These are phyloP conservation scores for Beroe forskalii DNA, from an alignment of 37 sponge, comb jelly and placozoan species.

Conservation along the genomic window DNA sequence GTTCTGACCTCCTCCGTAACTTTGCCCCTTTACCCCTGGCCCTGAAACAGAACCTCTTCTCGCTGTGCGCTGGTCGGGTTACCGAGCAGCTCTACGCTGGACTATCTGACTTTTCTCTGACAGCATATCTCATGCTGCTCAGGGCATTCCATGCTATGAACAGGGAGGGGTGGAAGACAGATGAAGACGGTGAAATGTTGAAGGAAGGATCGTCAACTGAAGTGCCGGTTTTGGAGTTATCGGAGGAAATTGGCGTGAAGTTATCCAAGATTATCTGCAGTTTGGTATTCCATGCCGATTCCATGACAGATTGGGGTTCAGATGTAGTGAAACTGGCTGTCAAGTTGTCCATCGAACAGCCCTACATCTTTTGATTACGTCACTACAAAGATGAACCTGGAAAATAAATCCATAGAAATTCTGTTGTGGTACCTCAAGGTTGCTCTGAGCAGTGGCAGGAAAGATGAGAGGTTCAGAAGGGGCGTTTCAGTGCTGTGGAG, in stretches of 20 bases:
- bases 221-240: neutral
- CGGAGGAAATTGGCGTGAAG: neutral
- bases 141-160: neutral
- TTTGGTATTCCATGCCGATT: neutral
- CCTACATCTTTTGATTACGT: neutral
- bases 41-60: neutral
- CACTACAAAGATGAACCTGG: neutral
- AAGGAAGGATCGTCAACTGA: neutral
- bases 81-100: constrained; percentile 4
- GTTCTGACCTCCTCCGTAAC: neutral
- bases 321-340: constrained; percentile 29
- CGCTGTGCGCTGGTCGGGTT: neutral
- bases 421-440: constrained; percentile 24
- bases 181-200: neutral
- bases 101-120: neutral
- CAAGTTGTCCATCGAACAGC: neutral
- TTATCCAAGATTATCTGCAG: constrained; percentile 11
- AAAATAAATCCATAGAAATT: neutral
- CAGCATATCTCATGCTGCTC: neutral
- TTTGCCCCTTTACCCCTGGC: neutral
- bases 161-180: neutral
- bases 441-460: too few species aligned
- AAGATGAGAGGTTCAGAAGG: too few species aligned
- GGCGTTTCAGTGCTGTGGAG: too few species aligned
- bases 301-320: neutral